Base-by-base conservation (phyloP, 2,888 invertebrate genomes). In the Aethes cnicana region DNA sequence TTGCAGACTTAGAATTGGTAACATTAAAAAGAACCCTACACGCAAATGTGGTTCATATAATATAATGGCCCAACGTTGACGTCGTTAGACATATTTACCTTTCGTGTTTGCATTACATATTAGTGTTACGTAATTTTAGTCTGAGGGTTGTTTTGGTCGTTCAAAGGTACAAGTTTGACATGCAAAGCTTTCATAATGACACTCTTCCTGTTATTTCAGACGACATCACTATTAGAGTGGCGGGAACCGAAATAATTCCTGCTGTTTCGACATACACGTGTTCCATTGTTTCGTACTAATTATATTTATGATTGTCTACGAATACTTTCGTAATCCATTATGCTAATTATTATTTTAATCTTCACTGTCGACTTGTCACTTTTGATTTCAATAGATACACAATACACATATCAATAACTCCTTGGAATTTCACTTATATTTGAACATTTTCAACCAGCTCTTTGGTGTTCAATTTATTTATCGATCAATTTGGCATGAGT, bases 171-270 rank as follows among this genome's bases (percentile, higher is more conserved):
- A 65, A 68, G 59, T 17, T 67, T 58, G 69, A 62, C 81, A 81
- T 77, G 79, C 79, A 58, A 76, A 63, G 68, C 62, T 70, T 64
- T 63, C 58, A 66, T 78, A 75, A 74, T 69, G 72, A 66, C 67
- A 64, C 50, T 56, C 68, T 63, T 73, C 70, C 72, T 78, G 75
- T 79, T 81, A 69, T 80, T 77, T 73, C 68, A 77, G 68, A 72
- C 53, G 58, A 63, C 63, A 72, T 72, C 72, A 68, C 72, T 64
- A 68, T 66, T 66, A 69, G 69, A 69, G 66, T 63, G 48, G 53
- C 23, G 57, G 59, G 54, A 57, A 60, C 59, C 62, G 62, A 64
- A 70, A 64, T 77, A 67, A 73, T 72, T 74, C 66, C 63, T 70
- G 63, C 59, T 60, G 68, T 77, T 66, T 59, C 61, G 58, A 66